phyloP scores from a whole-genome alignment of 92 coral and sea anemone genomes.

The Anthopleura xanthogrammica region DNA sequence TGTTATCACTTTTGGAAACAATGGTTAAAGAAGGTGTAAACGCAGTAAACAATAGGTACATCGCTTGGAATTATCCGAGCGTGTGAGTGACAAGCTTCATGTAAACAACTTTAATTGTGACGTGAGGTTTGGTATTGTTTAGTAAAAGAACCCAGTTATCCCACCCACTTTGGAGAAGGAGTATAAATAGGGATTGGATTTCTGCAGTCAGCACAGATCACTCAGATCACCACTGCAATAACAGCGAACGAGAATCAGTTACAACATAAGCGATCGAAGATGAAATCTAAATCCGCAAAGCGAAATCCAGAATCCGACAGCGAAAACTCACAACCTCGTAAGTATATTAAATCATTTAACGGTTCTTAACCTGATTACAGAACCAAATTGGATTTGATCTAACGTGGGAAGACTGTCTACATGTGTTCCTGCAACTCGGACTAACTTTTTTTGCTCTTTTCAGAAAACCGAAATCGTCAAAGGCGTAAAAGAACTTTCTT shows the following conservation, averaged over 20 bases:
- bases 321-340: neutral
- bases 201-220: slow-evolving; percentile 1
- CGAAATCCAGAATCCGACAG: neutral
- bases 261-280: neutral
- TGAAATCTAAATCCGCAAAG: neutral
- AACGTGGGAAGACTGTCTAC: neutral
- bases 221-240: neutral
- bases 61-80: neutral
- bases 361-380: neutral
- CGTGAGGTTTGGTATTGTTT: slow-evolving; percentile 5
- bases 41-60: slow-evolving; percentile 18
- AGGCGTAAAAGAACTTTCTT: slow-evolving; percentile 62
- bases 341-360: neutral
- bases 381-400: neutral
- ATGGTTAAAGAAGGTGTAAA: neutral
- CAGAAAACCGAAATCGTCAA: slow-evolving; percentile 42
- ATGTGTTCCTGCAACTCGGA: neutral
- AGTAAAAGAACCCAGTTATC: slow-evolving; percentile 3
- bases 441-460: neutral
- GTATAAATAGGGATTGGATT: slow-evolving; percentile 13
- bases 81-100: slow-evolving; percentile 22
- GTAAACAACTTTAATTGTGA: slow-evolving; percentile 20
- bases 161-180: neutral
- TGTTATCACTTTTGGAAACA: neutral
- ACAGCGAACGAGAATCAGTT: neutral